phyloP scores from a whole-genome alignment of 2,113 vertebrate genomes.

The Plecturocebus donacophilus region DNA sequence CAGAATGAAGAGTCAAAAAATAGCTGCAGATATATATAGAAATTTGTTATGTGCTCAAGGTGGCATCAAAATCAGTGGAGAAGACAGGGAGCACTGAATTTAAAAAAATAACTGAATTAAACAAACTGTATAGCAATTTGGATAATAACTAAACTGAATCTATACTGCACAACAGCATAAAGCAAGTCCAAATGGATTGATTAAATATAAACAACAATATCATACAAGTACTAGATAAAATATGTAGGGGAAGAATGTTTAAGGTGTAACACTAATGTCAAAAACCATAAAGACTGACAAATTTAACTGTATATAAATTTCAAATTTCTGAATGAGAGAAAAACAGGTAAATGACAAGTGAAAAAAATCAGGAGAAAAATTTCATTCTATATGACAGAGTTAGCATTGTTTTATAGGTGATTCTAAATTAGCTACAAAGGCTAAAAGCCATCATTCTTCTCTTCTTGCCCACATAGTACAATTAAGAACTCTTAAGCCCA shows the following conservation, averaged over 20 bases:
- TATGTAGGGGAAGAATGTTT: neutral
- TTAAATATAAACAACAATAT: slow-evolving; percentile 19
- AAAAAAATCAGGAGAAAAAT: neutral
- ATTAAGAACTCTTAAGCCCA: neutral
- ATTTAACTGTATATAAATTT: neutral
- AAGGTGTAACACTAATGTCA: neutral
- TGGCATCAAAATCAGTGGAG: neutral
- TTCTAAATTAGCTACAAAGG: neutral
- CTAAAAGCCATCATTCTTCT: neutral
- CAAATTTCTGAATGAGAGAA: slow-evolving; percentile 16
- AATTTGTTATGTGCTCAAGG: neutral
- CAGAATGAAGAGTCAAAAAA: neutral
- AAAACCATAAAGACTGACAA: neutral
- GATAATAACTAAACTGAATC: neutral
- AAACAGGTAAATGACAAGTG: neutral
- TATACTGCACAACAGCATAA: neutral
- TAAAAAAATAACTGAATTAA: neutral
- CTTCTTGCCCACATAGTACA: neutral
- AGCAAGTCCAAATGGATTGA: neutral
- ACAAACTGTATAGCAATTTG: neutral
- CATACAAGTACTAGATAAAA: neutral
- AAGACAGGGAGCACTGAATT: neutral
- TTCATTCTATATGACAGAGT: neutral
- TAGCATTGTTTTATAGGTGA: neutral
- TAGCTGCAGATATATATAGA: neutral